Evolutionary conservation across 2,888 invertebrate species (phyloP).

Genomic region (Deilephila elpenor): DNA sequence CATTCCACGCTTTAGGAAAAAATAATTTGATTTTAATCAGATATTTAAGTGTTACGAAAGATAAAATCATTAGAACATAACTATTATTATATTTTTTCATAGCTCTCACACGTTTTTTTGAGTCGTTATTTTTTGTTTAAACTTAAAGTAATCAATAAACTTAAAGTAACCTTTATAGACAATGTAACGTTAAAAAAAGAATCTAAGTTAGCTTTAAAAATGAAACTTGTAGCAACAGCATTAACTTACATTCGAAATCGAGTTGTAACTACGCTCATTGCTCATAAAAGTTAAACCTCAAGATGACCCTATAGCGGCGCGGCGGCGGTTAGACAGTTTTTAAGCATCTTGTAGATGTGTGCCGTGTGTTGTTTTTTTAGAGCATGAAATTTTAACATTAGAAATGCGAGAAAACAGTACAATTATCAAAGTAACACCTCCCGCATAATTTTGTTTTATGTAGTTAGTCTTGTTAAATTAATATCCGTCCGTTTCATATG

Average conservation of each 20-base stretch:
- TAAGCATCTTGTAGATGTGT: neutral
- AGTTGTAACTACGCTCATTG: conserved; percentile 24
- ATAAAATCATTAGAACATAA: too few species aligned
- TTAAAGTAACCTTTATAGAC: neutral
- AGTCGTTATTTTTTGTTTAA: neutral
- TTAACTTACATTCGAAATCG: conserved; percentile 13
- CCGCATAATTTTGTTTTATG: neutral
- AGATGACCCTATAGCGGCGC: conserved; percentile 21
- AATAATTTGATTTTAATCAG: neutral
- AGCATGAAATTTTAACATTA: neutral
- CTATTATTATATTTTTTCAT: too few species aligned
- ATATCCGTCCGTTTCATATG: neutral
- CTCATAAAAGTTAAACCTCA: conserved; percentile 24
- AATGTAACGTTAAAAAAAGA: neutral
- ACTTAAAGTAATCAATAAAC: too few species aligned
- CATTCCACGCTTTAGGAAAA: neutral
- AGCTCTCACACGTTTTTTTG: too few species aligned
- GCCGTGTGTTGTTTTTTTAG: neutral
- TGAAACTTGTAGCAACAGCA: conserved; percentile 33
- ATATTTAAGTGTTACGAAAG: too few species aligned
- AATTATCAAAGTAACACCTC: neutral
- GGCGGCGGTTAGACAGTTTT: neutral
- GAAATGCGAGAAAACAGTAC: neutral
- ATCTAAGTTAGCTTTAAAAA: neutral
- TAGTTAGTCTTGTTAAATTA: neutral